phyloP scores from a whole-genome alignment of 2,888 invertebrate species.

The Stenodema calcarata region DNA sequence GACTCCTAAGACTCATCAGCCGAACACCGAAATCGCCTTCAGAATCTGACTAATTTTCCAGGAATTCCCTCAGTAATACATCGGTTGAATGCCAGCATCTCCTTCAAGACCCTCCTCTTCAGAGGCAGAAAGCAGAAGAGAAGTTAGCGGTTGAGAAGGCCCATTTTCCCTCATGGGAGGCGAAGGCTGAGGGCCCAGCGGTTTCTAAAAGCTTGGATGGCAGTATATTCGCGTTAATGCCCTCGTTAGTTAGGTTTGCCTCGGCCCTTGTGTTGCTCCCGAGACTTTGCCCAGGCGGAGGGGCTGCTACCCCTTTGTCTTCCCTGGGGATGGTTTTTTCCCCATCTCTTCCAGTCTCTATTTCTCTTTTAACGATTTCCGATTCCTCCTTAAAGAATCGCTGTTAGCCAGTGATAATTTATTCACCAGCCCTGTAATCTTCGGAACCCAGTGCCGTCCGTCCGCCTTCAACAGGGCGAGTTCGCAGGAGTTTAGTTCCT shows the following conservation, averaged over 20 bases:
- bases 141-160: neutral
- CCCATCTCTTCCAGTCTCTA: neutral
- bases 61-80: neutral
- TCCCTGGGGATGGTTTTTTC: neutral
- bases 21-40: too few relatives aligned
- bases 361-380: neutral
- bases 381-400: neutral
- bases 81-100: neutral
- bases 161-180: neutral
- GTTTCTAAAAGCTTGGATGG: slow-evolving; percentile 31
- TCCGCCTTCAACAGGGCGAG: too few relatives aligned
- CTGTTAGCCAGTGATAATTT: neutral
- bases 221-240: slow-evolving; percentile 35
- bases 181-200: neutral
- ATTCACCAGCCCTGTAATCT: neutral
- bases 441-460: too few relatives aligned
- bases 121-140: neutral
- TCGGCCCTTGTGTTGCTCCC: slow-evolving; percentile 17
- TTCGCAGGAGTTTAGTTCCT: too few relatives aligned
- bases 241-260: slow-evolving; percentile 29
- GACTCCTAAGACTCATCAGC: too few relatives aligned
- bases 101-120: neutral
- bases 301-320: neutral
- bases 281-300: neutral
- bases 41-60: neutral